Conservation (phyloP, 2,888 invertebrate genomes). For the Cyrtodaria siliqua region DNA sequence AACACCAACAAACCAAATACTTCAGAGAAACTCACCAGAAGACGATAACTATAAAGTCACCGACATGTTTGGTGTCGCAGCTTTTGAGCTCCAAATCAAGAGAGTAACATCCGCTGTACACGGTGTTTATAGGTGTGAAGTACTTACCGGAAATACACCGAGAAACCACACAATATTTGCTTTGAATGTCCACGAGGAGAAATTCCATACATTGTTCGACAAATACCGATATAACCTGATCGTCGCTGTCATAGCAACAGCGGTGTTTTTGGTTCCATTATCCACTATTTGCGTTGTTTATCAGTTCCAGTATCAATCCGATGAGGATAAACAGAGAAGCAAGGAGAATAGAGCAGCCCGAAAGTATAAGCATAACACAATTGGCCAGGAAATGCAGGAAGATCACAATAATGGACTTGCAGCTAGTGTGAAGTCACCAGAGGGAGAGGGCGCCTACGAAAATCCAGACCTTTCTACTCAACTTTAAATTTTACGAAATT, state of each 20-base stretch:
- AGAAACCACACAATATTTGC: constrained; percentile 40
- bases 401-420: not conserved
- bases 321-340: constrained; percentile 18
- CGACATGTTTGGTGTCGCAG: constrained; percentile 25
- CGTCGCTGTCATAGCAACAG: constrained; percentile 65
- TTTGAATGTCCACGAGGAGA: constrained; percentile 52
- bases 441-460: constrained; percentile 51
- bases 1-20: too few relatives aligned
- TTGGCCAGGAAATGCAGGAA: constrained; percentile 19
- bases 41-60: constrained; percentile 34
- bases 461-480: constrained; percentile 39
- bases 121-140: constrained; percentile 68
- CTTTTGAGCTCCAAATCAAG: constrained; percentile 54
- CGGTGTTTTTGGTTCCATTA: constrained; percentile 61
- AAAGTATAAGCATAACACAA: not conserved
- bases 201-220: constrained; percentile 36
- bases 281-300: constrained; percentile 47
- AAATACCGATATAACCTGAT: constrained; percentile 66
- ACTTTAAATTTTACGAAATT: too few relatives aligned
- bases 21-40: not conserved
- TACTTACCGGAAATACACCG: constrained; percentile 18
- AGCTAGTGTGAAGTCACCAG: constrained; percentile 14
- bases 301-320: constrained; percentile 60
- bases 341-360: constrained; percentile 9
- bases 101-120: constrained; percentile 48